Conservation (phyloP, 53 echinoderm and acorn worm species). For the Pentamera pediparva region DNA sequence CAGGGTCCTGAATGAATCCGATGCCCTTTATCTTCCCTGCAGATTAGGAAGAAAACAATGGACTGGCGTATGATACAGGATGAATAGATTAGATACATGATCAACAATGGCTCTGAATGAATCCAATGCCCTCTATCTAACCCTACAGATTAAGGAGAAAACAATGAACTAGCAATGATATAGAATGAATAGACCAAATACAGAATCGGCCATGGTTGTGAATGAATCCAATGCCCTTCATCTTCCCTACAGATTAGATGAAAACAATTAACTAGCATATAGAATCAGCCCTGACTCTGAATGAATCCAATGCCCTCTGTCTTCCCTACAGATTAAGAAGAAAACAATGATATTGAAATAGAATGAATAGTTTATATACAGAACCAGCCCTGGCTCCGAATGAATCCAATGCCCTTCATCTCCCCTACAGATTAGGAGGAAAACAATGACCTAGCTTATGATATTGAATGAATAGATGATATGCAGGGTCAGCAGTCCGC, state of each 20-base stretch:
- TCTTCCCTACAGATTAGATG: conserved; percentile 45
- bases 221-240: conserved; percentile 86
- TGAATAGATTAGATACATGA: too few relatives aligned
- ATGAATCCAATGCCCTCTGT: too few relatives aligned
- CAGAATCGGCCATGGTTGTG: conserved; percentile 91
- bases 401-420: conserved; percentile 85
- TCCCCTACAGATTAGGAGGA: conserved; percentile 41
- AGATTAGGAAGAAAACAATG: conserved; percentile 1
- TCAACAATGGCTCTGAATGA: too few relatives aligned
- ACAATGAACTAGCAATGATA: too few relatives aligned
- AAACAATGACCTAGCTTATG: neutral
- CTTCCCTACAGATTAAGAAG: too few relatives aligned
- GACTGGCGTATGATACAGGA: neutral
- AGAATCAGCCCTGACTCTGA: too few relatives aligned
- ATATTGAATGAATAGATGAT: neutral
- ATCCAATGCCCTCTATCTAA: too few relatives aligned
- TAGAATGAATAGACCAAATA: too few relatives aligned
- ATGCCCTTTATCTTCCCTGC: conserved; percentile 76
- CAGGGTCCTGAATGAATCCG: conserved; percentile 91
- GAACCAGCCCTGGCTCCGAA: conserved; percentile 86
- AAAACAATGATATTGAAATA: too few relatives aligned
- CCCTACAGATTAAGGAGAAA: too few relatives aligned
- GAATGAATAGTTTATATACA: conserved; percentile 78
- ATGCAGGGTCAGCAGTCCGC: too few relatives aligned
- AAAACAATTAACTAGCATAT: neutral